Conservation (phyloP, 2,888 invertebrate genomes). For the Amphipoea lucens region DNA sequence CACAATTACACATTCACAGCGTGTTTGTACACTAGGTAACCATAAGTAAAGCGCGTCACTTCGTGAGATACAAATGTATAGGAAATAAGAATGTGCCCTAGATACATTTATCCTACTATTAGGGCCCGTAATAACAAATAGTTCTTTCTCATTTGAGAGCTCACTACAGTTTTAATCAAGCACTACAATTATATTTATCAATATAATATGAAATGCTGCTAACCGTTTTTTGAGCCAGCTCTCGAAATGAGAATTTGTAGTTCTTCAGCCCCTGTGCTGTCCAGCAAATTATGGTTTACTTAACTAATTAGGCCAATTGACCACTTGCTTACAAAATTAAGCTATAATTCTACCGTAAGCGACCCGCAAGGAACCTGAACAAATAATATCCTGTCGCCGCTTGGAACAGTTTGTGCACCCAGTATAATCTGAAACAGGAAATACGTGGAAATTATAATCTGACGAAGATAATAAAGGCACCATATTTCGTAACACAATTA, state of each 20-base stretch:
- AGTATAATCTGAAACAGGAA: conserved; percentile 91
- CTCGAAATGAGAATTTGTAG: not conserved
- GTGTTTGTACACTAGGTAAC: not conserved
- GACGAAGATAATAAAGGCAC: not conserved
- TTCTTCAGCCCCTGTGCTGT: not conserved
- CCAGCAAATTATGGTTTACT: not conserved
- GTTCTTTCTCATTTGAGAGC: conserved; percentile 7
- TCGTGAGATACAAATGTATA: no score
- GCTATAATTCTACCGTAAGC: conserved; percentile 78
- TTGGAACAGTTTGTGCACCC: conserved; percentile 92
- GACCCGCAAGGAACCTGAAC: conserved; percentile 85
- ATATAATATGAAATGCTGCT: not conserved
- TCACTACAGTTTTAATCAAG: not conserved
- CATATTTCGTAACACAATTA: not conserved
- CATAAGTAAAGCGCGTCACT: not conserved
- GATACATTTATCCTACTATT: not conserved
- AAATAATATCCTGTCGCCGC: conserved; percentile 90
- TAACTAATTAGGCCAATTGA: not conserved
- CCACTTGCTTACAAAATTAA: conserved; percentile 12
- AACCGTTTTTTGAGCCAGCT: not conserved
- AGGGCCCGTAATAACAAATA: not conserved
- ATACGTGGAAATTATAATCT: not conserved
- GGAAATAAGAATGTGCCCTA: not conserved
- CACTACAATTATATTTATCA: not conserved
- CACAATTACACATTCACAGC: not conserved